phyloP scores from a whole-genome alignment of 2,888 invertebrate genomes.

The Drosophila kuntzei region DNA sequence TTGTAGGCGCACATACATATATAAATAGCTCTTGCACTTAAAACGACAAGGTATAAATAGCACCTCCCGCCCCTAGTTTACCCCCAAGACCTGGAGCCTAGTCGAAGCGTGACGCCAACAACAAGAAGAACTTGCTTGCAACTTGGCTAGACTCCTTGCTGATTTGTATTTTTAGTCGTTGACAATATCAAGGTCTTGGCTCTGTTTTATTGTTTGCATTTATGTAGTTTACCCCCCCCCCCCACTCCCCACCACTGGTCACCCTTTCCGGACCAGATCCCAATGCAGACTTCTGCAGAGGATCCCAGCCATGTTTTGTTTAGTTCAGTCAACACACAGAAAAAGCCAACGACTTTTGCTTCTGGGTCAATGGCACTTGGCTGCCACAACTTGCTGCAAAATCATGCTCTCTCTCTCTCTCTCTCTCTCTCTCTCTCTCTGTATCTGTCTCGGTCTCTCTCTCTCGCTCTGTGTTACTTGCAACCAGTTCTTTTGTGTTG shows the following conservation, averaged over 20 bases:
- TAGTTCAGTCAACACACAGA: slow-evolving; percentile 14
- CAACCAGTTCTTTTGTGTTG: slow-evolving; percentile 52
- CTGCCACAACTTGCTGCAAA: slow-evolving; percentile 22
- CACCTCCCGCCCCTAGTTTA: slow-evolving; percentile 19
- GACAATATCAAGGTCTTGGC: slow-evolving; percentile 75
- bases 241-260: neutral
- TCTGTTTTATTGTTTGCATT: slow-evolving; percentile 38
- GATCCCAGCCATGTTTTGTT: slow-evolving; percentile 17
- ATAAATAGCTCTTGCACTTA: slow-evolving; percentile 32
- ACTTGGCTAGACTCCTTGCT: slow-evolving; percentile 7
- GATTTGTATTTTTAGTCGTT: slow-evolving; percentile 70
- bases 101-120: slow-evolving; percentile 54
- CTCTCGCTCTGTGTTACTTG: neutral
- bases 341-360: slow-evolving; percentile 72
- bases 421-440: slow-evolving; percentile 5
- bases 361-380: slow-evolving; percentile 75
- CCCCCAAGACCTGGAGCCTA: neutral
- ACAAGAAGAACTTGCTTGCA: slow-evolving; percentile 13
- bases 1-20: slow-evolving; percentile 4
- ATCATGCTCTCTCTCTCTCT: slow-evolving; percentile 1
- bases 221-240: neutral
- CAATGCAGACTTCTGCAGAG: slow-evolving; percentile 1
- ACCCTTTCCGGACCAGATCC: neutral
- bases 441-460: neutral
- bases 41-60: slow-evolving; percentile 56